Conservation (phyloP, 2,797 vertebrate genomes). For the Enteromius treurensis region DNA sequence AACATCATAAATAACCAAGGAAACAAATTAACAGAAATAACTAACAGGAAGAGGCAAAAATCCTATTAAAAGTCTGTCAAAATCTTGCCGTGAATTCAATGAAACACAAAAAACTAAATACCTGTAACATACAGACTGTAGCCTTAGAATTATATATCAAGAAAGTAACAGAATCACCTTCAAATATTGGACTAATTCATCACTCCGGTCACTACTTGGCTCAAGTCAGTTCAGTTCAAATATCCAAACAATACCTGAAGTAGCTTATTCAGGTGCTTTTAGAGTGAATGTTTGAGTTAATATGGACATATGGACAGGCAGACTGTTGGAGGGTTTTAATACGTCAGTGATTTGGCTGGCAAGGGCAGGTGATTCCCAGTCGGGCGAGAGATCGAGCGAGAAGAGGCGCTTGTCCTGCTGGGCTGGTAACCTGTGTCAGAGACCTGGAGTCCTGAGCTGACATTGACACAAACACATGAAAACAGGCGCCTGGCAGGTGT, state of each 20-base stretch:
- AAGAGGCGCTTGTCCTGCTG: slow-evolving; percentile 53
- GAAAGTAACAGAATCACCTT: background rate
- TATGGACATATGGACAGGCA: slow-evolving; percentile 67
- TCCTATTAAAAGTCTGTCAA: background rate
- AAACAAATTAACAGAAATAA: background rate
- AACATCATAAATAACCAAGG: background rate
- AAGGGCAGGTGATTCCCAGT: slow-evolving; percentile 66
- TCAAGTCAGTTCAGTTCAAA: background rate
- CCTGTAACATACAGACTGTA: background rate
- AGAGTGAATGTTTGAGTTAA: slow-evolving; percentile 50
- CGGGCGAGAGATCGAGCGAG: slow-evolving; percentile 54
- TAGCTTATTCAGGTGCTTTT: slow-evolving; percentile 33
- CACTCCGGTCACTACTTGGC: background rate
- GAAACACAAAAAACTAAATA: background rate
- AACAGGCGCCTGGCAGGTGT: slow-evolving; percentile 43
- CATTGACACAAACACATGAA: slow-evolving; percentile 48
- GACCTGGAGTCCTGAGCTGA: slow-evolving; percentile 54
- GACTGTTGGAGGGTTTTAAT: slow-evolving; percentile 60
- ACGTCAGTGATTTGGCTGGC: slow-evolving; percentile 65
- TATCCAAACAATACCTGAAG: slow-evolving; percentile 38
- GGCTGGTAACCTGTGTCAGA: slow-evolving; percentile 59
- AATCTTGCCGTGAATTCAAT: background rate
- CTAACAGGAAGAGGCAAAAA: background rate
- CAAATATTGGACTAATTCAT: background rate
- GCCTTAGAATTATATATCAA: background rate